Base-by-base conservation (phyloP, 2,797 vertebrate genomes). In the Schizopygopsis pylzovi region DNA sequence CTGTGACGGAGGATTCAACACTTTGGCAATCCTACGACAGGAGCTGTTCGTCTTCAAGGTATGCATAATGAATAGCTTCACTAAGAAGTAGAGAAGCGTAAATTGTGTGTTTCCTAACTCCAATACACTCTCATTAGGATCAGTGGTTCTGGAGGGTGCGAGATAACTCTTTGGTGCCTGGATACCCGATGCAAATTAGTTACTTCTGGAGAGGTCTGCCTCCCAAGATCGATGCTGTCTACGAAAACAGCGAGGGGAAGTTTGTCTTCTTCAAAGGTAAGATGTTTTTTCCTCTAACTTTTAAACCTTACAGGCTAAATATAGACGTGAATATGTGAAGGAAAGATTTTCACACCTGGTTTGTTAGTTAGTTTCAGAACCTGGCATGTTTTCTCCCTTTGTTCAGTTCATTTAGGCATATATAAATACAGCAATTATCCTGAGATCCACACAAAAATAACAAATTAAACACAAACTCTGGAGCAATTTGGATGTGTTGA, bases 1-100 rank as follows among this genome's bases (percentile, higher is more conserved):
- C 95, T 99, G 98, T 45, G 98, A 99, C 73, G 98, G 98, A 79
- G 97, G 98, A 92, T 99, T 99, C 94, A 99, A 99, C 95, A 99
- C 98, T 13, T 92, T 99, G 91, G 98, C 98, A 90, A 97, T 99
- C 93, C 96, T 99, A 85, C 96, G 98, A 37, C 94, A 98, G 82
- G 98, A 99, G 94, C 97, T 99, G 90, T 99, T 99, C 92, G 98
- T 99, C 87, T 99, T 99, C 91, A 99, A 99, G 98, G 98, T 99
- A 63, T 33, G 22, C 41, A 20, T 67, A 56, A 70, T 67, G 61
- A 84, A 83, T 18, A 33, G 52, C 75, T 63, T 61, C 13, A 41
- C 41, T 15, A 7, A 63, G 20, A 75, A 25, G 39, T 39, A 39
- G 9, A 79, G 79, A 20, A 16, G 16, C 16, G 71, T 43, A 45